Base-by-base conservation (phyloP, 2,113 vertebrate genomes). In the Apodemus sylvaticus region DNA sequence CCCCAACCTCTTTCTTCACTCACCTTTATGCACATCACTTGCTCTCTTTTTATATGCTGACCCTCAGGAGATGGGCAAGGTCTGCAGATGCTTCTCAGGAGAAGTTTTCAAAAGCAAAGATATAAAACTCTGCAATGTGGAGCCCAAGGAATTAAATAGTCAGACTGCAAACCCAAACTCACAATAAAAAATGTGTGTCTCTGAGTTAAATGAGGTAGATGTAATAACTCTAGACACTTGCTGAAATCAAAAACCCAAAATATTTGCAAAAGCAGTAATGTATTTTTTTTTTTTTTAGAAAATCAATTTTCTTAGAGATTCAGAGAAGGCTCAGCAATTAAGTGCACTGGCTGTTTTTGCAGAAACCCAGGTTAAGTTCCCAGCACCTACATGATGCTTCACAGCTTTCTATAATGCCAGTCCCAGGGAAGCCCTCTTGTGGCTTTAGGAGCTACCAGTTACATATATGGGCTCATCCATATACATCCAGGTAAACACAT, bases 21-120 rank as follows among this genome's bases (percentile, higher is more conserved):
- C 92, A 86, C 22, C 48, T 88, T 88, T 29, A 39, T 24, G 66
- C 22, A 16, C 7, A 55, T 48, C 31, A 71, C 45, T 88, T 71
- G 36, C 0, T 42, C 22, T 71, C 20, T 73, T n/a, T 31, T 53
- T 62, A 73, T 58, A 53, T 16, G 3, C 0, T 6, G 36, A 31
- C 19, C 36, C 13, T 29, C 53, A 24, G 9, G 71, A 42, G 7
- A n/a, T 58, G 2, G 16, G 17, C 0, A 0, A 39, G 8, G 20
- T 39, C 62, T 26, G 0, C 1, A 53, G 8, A 39, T 14, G 5
- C 3, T 64, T 26, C 64, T 76, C 36, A 34, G 53, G 76, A 58
- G 19, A 77, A 36, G 5, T 4, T 77, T 94, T 29, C 39, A 58
- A 82, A 24, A 16, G 26, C 42, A 66, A 53, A n/a, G 48, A 36